Conservation (phyloP, 2,113 vertebrate species). For the Piprites chloris region DNA sequence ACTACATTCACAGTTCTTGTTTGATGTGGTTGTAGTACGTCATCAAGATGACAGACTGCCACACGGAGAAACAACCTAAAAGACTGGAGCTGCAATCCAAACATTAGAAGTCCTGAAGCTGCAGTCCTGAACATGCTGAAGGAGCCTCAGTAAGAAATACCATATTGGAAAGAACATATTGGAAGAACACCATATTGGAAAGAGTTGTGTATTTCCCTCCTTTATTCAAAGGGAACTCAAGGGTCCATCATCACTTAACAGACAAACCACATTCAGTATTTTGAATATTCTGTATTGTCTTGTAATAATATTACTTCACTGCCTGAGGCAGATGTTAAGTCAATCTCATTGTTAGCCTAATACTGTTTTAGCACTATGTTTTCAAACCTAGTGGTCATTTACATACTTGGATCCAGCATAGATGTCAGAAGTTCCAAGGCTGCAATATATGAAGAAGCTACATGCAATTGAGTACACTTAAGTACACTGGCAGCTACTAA, state of each 20-base stretch:
- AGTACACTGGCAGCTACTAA: not conserved
- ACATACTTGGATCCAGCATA: not conserved
- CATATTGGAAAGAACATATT: not conserved
- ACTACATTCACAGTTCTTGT: not conserved
- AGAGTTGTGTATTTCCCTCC: not conserved
- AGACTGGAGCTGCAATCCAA: not conserved
- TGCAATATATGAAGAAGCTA: not conserved
- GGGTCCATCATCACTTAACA: not conserved
- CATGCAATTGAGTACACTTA: not conserved
- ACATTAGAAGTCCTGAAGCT: not conserved
- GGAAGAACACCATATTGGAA: not conserved
- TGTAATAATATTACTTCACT: not conserved
- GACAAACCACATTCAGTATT: not conserved
- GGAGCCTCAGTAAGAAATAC: not conserved
- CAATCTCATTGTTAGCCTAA: not conserved
- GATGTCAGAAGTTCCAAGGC: not conserved
- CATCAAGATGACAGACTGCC: not conserved
- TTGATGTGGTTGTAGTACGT: not conserved
- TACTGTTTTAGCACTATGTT: not conserved
- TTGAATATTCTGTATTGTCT: not conserved
- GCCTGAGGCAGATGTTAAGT: not conserved
- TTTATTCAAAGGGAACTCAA: not conserved
- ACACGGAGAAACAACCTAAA: not conserved
- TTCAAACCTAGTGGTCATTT: not conserved
- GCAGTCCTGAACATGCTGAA: not conserved